Evolutionary conservation across 1,140 invertebrate genomes (phyloP).

Genomic region (Helicoverpa zea): DNA sequence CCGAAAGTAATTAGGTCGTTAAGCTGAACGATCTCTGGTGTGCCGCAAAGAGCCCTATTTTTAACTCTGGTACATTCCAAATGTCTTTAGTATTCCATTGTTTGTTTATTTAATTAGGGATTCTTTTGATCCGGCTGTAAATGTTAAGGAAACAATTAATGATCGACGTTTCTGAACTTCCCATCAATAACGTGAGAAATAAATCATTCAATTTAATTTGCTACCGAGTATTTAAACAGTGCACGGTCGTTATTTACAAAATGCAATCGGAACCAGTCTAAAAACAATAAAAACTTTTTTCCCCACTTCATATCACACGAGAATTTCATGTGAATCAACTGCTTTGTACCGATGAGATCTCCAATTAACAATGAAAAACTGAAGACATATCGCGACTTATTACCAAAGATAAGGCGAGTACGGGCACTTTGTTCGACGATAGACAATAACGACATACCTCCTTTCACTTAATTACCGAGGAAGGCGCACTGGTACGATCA

Average conservation of each 20-base stretch:
- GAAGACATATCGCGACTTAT: background rate
- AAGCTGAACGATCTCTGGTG: background rate
- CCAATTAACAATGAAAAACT: constrained; percentile 14
- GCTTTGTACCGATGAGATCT: background rate
- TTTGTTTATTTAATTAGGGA: constrained; percentile 20
- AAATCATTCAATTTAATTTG: background rate
- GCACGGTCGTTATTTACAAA: background rate
- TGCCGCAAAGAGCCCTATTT: constrained; percentile 19
- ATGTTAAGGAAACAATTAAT: background rate
- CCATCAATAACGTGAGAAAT: too few species aligned
- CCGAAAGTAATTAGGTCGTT: constrained; percentile 20
- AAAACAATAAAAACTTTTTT: constrained; percentile 23
- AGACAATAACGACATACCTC: constrained; percentile 27
- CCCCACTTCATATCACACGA: background rate
- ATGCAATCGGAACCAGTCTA: background rate
- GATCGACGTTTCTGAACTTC: too few species aligned
- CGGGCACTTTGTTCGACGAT: constrained; percentile 16
- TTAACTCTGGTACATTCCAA: background rate
- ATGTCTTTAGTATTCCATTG: background rate
- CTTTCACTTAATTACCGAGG: constrained; percentile 44
- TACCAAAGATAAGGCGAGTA: constrained; percentile 29
- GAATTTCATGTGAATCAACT: constrained; percentile 8
- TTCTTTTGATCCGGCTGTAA: constrained; percentile 12
- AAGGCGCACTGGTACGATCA: constrained; percentile 29
- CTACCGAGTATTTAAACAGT: background rate